Evolutionary conservation across 2,888 invertebrate genomes (phyloP).

Genomic region (Drosophila mayaguana): DNA sequence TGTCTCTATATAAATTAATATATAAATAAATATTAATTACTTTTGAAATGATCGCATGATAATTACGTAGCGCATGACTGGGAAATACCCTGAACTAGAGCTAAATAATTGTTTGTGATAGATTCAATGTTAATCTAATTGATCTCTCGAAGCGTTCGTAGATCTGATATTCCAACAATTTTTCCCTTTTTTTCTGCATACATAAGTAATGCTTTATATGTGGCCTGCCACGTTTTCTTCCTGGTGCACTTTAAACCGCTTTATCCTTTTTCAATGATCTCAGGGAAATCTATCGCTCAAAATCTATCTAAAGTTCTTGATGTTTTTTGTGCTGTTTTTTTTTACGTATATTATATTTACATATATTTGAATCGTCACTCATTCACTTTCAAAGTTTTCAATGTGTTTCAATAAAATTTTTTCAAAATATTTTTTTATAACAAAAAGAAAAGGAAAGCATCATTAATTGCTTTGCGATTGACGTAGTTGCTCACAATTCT

Average conservation of each 20-base stretch:
- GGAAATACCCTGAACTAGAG: neutral
- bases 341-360: neutral
- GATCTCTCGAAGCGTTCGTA: too few species aligned
- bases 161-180: too few species aligned
- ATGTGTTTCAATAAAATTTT: neutral
- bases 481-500: slow-evolving; percentile 32
- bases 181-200: too few species aligned
- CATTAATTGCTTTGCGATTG: slow-evolving; percentile 22
- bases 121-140: too few species aligned
- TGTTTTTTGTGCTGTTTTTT: too few species aligned
- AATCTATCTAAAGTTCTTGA: too few species aligned
- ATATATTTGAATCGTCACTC: neutral
- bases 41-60: neutral
- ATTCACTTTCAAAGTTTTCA: neutral
- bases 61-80: neutral
- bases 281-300: too few species aligned
- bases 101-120: too few species aligned
- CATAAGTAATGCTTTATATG: too few species aligned
- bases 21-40: neutral
- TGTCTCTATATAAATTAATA: neutral
- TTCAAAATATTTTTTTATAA: neutral
- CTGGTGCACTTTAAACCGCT: too few species aligned
- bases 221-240: too few species aligned
- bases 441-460: neutral
- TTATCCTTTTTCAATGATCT: too few species aligned